Evolutionary conservation across 1,140 invertebrate species (phyloP), one percentile per base, ranked within the genome.

Genomic region (Aphidius gifuensis): DNA sequence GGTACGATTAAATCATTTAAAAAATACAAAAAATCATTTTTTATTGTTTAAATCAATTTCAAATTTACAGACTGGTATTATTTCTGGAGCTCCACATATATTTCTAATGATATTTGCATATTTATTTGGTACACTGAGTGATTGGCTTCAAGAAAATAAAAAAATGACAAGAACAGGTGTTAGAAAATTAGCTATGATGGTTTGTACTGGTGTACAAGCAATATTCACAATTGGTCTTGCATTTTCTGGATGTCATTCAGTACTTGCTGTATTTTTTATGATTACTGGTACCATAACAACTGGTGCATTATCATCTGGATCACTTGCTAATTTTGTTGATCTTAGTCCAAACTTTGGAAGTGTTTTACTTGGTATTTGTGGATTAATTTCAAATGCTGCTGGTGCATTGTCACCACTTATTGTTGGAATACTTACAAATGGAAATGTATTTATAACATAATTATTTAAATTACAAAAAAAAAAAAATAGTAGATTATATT

Each of bases 341-440:
- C 74, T 89, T 6, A 85, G 86, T 50, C 87, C 88, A 1, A 89
- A 89, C 76, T 88, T 87, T 74, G 86, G 86, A 16, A 83, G 84
- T 58, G 74, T 87, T 9, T 70, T 85, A 1, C 75, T 87, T 9
- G 86, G 86, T 1, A 80, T 87, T n/a, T 80, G 78, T 60, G 84
- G 84, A 11, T 74, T 85, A 62, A 74, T 86, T 38, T 76, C 80
- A 0, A 75, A 80, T 43, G 71, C 78, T 32, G 76, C 80, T 4
- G 85, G 85, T 38, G 86, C 86, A 50, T 73, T 88, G 11, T 86
- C 85, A 5, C 84, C 87, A 1, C 67, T 79, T 0, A 78, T 87
- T 8, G 86, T 87, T 58, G 86, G 85, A 9, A 63, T 80, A 21
- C 67, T 88, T 4, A 88, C 86, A 5, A 79, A 84, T 45, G 75